A percentile compares a stretch with the other conserved stretches of the same genome.
Evolutionary conservation across 2,797 vertebrate species (phyloP).

Genomic region (Gymnoscopelus microlampas): DNA sequence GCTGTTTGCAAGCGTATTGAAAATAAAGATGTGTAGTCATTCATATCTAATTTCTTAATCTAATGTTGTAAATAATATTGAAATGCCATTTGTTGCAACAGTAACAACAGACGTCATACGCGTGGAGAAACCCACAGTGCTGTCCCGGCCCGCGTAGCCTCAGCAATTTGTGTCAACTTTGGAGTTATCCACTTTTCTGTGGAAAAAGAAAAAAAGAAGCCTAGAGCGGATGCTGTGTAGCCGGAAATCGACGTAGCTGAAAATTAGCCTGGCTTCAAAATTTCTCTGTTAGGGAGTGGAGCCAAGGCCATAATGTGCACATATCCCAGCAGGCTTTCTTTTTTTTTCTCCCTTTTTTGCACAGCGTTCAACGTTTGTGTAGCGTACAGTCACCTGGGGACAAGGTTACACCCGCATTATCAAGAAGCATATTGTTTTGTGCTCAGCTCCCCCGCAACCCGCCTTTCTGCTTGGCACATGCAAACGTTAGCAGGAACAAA

Average conservation of each 20-base stretch:
- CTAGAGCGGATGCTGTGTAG: conserved; percentile 12
- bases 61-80: too few species aligned
- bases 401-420: conserved; percentile 16
- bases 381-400: conserved; percentile 12
- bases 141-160: not conserved
- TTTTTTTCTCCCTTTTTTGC: not conserved
- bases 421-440: conserved; percentile 23
- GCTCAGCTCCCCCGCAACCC: conserved; percentile 14
- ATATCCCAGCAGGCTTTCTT: not conserved
- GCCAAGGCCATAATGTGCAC: not conserved
- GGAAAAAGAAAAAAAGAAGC: conserved; percentile 27
- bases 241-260: conserved; percentile 16
- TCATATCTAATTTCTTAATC: too few species aligned
- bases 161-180: not conserved
- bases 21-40: too few species aligned
- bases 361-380: conserved; percentile 15
- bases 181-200: conserved; percentile 7
- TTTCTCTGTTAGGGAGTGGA: conserved; percentile 3
- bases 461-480: conserved; percentile 18
- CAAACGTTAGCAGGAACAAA: conserved; percentile 12
- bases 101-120: too few species aligned
- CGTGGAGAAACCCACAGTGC: too few species aligned
- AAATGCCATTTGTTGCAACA: too few species aligned
- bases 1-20: too few species aligned
- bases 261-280: conserved; percentile 4